These are phyloP conservation scores for Hydrozoanthus tunicans DNA, from an alignment of 64 coral and sea anemone species.

Conservation along the genomic window DNA sequence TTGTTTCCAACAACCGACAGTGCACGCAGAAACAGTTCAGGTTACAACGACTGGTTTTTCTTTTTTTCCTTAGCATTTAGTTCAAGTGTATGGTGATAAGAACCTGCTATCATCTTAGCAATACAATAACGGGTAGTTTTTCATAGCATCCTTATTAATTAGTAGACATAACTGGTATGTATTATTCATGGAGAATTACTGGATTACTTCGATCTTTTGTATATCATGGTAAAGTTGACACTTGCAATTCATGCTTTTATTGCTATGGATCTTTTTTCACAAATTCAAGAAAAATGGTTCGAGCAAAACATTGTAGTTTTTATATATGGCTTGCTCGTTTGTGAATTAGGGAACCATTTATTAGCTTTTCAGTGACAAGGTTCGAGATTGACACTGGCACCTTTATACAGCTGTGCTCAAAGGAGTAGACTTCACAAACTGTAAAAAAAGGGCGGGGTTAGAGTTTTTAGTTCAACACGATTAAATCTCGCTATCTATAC, in stretches of 20 bases:
- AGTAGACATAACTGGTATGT: background rate
- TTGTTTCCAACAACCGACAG: slow-evolving; percentile 1
- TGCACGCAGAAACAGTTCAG: background rate
- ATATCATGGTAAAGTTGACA: background rate
- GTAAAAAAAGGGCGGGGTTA: slow-evolving; percentile 27
- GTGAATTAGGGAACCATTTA: slow-evolving; percentile 23
- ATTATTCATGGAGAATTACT: slow-evolving; percentile 5
- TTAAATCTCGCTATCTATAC: background rate
- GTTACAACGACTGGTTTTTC: background rate
- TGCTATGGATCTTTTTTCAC: slow-evolving; percentile 16
- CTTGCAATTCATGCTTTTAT: background rate
- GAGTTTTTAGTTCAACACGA: background rate
- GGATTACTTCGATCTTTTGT: background rate
- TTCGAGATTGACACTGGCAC: slow-evolving; percentile 25
- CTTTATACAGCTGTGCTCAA: slow-evolving; percentile 48
- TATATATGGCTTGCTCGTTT: slow-evolving; percentile 6
- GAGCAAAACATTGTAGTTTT: background rate
- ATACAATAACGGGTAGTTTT: slow-evolving; percentile 8
- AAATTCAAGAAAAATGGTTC: background rate
- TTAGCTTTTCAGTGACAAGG: slow-evolving; percentile 48
- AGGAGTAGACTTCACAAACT: slow-evolving; percentile 39
- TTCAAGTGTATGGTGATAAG: background rate
- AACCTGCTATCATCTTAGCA: slow-evolving; percentile 1
- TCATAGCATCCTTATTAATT: slow-evolving; percentile 41
- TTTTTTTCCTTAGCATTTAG: background rate